Conservation (phyloP, 2,797 vertebrate genomes). For the Acanthurus tractus region DNA sequence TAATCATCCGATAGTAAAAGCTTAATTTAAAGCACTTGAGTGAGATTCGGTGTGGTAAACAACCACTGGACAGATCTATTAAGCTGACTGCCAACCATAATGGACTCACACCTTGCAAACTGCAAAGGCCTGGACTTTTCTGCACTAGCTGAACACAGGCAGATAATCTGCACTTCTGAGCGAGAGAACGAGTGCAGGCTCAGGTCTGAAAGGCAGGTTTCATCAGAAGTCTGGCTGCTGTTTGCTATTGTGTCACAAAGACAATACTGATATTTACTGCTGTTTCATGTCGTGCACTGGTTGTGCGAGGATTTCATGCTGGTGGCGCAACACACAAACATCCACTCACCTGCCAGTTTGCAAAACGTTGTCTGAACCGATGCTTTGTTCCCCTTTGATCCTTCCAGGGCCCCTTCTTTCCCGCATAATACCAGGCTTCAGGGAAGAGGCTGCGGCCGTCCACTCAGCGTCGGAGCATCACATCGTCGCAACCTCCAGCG, state of each 20-base stretch:
- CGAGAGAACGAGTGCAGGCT: neutral
- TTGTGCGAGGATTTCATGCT: slow-evolving; percentile 5
- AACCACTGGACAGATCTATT: slow-evolving; percentile 8
- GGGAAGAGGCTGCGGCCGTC: slow-evolving; percentile 56
- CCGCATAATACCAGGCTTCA: slow-evolving; percentile 82
- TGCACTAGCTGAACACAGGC: slow-evolving; percentile 9
- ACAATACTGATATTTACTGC: neutral
- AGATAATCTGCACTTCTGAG: neutral
- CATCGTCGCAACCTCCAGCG: slow-evolving; percentile 65
- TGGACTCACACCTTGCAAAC: slow-evolving; percentile 36
- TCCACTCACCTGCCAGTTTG: slow-evolving; percentile 79
- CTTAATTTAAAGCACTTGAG: neutral
- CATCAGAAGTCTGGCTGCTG: neutral
- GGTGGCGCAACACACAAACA: slow-evolving; percentile 14
- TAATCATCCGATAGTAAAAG: neutral
- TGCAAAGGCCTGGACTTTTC: slow-evolving; percentile 54
- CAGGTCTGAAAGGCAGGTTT: too few relatives aligned
- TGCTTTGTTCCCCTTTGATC: slow-evolving; percentile 79
- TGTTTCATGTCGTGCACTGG: neutral
- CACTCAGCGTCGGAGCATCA: slow-evolving; percentile 67
- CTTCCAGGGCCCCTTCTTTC: slow-evolving; percentile 56
- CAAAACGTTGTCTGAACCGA: slow-evolving; percentile 55
- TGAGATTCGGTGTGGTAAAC: slow-evolving; percentile 3
- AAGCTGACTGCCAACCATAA: slow-evolving; percentile 28
- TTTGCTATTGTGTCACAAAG: neutral